Evolutionary conservation across 2,888 invertebrate genomes (phyloP).

Genomic region (Apeira syringaria): DNA sequence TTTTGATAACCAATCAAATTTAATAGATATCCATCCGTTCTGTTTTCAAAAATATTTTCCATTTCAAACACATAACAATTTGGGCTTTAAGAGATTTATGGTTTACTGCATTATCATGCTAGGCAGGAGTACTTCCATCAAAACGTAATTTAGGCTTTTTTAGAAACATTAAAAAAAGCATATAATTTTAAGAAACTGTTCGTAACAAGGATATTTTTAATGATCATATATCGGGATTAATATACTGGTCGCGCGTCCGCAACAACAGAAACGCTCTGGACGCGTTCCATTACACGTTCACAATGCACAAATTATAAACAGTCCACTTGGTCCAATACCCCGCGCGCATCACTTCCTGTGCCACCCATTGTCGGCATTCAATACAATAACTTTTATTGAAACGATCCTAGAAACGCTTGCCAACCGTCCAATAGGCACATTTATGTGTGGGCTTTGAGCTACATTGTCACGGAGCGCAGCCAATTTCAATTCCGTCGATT

Average conservation of each 20-base stretch:
- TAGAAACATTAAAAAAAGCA: no score
- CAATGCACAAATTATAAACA: constrained; percentile 83
- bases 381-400: constrained; percentile 83
- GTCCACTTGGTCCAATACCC: constrained; percentile 78
- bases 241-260: constrained; percentile 40
- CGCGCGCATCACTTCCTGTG: constrained; percentile 78
- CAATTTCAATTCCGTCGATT: constrained; percentile 70
- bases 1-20: no score
- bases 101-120: no score
- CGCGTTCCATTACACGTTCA: constrained; percentile 68
- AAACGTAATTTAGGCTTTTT: no score
- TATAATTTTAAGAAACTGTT: no score
- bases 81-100: no score
- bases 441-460: constrained; percentile 69
- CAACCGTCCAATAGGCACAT: constrained; percentile 62
- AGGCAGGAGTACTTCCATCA: no score
- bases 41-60: no score
- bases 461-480: constrained; percentile 64
- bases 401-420: constrained; percentile 73
- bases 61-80: no score
- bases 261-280: constrained; percentile 61
- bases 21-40: no score
- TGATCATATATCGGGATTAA: background rate
- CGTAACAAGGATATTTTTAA: no score
- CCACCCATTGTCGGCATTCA: constrained; percentile 74